A percentile compares a stretch with the other conserved stretches of the same genome.
These are phyloP conservation scores for Lithophane semibrunnea DNA, from an alignment of 2,888 invertebrate genomes.

Conservation along the genomic window DNA sequence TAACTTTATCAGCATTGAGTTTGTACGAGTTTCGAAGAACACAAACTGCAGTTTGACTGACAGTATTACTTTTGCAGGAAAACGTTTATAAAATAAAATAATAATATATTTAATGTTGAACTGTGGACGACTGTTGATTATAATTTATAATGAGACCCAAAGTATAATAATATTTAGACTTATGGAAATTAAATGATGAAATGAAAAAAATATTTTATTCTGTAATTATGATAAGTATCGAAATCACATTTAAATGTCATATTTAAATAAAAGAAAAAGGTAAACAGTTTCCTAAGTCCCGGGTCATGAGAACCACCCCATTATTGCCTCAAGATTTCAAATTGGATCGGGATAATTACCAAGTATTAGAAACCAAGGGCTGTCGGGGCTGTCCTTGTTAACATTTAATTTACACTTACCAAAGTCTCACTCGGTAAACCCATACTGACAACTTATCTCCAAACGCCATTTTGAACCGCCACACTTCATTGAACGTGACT, in stretches of 20 bases:
- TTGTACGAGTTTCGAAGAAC: neutral
- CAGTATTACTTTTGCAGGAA: neutral
- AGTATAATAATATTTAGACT: neutral
- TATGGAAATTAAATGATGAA: neutral
- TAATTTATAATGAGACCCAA: no score
- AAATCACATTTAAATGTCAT: no score
- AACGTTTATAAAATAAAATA: neutral
- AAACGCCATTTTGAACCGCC: slow-evolving; percentile 40
- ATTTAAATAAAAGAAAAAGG: neutral
- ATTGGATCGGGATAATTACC: neutral
- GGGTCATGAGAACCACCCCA: neutral
- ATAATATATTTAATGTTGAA: neutral
- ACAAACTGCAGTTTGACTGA: neutral
- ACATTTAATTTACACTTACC: neutral
- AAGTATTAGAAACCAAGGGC: neutral
- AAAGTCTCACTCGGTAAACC: slow-evolving; percentile 20
- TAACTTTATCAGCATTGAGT: neutral
- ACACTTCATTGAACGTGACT: slow-evolving; percentile 49
- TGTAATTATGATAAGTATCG: neutral
- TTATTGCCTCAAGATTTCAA: neutral
- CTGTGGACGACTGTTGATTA: neutral
- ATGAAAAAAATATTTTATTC: neutral
- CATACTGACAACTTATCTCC: slow-evolving; percentile 38
- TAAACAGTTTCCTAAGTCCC: no score
- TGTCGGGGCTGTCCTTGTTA: neutral